phyloP scores from a whole-genome alignment of 2,113 vertebrate genomes.

The Petrocephalus microphthalmus region DNA sequence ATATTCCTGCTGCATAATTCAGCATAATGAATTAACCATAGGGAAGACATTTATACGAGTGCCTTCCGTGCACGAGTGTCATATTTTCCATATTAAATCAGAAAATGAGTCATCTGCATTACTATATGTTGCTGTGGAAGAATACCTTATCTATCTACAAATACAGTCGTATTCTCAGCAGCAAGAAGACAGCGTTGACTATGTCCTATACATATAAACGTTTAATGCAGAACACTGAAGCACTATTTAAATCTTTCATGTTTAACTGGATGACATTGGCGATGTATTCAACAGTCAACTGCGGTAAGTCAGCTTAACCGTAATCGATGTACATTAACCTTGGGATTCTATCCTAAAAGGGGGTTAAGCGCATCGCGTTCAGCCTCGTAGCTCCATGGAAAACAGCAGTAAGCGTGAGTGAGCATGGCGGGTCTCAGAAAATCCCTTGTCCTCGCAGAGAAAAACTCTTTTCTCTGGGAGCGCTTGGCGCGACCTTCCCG shows the following conservation, averaged over 20 bases:
- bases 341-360: neutral
- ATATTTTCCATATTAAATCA: neutral
- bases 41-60: neutral
- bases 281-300: neutral
- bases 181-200: neutral
- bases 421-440: constrained; percentile 35
- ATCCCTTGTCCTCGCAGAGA: constrained; percentile 37
- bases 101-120: neutral
- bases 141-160: neutral
- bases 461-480: constrained; percentile 21
- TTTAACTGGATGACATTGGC: neutral
- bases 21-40: neutral
- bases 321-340: neutral
- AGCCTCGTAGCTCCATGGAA: constrained; percentile 22
- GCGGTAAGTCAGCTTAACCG: neutral
- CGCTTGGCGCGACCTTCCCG: constrained; percentile 5
- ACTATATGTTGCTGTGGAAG: no score
- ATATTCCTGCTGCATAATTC: neutral
- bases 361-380: neutral
- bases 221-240: neutral
- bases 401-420: constrained; percentile 44
- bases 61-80: neutral
- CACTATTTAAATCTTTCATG: neutral
- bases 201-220: neutral
- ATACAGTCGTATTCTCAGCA: neutral